Base-by-base conservation (phyloP, 2,113 vertebrate species). In the Pardalotus punctatus region DNA sequence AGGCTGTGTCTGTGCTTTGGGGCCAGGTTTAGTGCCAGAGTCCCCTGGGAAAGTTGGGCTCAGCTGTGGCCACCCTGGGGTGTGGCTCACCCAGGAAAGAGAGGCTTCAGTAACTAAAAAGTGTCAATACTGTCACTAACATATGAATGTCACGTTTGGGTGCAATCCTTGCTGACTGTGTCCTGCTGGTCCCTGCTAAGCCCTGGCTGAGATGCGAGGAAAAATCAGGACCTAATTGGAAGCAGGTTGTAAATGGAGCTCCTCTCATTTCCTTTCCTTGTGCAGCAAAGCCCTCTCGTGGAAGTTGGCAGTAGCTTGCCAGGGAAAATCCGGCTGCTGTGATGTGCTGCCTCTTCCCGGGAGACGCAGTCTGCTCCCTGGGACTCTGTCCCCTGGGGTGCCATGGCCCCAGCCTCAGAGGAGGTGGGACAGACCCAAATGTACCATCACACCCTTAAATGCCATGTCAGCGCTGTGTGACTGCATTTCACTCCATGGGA, bases 251-350 rank as follows among this genome's bases (percentile, higher is more conserved):
- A 6, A 65, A 25, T 1, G n/a, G n/a, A 58, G 25, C 48, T 9
- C 9, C 51, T 86, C 62, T 69, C 6, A 0, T 9, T 56, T 48
- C 51, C 5, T 93, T 96, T 97, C 82, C 85, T 93, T 86, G 90
- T 92, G 24, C 92, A 95, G 92, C 94, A 94, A 96, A 97, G 96
- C 93, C 96, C 96, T 96, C 96, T 96, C 76, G 95, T 96, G 96
- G 96, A 96, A 31, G 88, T 5, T 23, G 23, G 87, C 70, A 85
- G 95, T 48, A 96, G 86, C 91, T 93, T 72, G 93, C 66, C 58
- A 4, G 69, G 19, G 78, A 64, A 67, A 56, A 54, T 12, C 43
- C 5, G 60, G 40, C 71, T 61, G 51, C 76, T 58, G 64, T 4
- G 0, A 7, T 3, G 11, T 2, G 33, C 43, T 31, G 81, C 61